Percentiles rank a stretch among this genome's conserved stretches.
phyloP scores from a whole-genome alignment of 2,113 vertebrate species.

The Elephantulus edwardii region DNA sequence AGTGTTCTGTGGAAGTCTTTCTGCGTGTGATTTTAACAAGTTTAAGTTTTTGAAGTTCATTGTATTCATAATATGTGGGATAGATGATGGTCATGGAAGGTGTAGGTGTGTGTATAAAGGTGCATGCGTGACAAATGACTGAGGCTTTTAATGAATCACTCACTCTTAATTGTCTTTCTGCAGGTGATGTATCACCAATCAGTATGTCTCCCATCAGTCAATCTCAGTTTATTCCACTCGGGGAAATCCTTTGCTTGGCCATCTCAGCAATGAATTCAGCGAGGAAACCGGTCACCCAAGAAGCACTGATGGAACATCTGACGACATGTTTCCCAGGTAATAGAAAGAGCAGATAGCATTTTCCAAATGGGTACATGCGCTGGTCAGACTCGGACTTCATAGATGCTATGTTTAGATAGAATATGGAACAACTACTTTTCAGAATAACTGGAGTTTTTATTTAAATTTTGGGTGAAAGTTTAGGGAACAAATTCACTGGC shows the following conservation, averaged over 20 bases:
- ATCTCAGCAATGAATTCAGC: constrained; percentile 99
- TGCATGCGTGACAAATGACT: neutral
- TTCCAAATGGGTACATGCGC: neutral
- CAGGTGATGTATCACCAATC: constrained; percentile 99
- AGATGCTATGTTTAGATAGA: neutral
- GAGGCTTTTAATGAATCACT: neutral
- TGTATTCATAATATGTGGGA: neutral
- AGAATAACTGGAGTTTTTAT: too few relatives aligned
- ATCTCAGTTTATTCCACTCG: constrained; percentile 98
- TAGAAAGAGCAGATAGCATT: neutral
- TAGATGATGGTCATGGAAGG: neutral
- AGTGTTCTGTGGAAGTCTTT: neutral
- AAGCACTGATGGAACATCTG: constrained; percentile 97
- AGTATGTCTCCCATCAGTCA: constrained; percentile 99
- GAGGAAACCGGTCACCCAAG: constrained; percentile 97
- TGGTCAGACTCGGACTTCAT: neutral
- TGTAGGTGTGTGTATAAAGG: rapidly evolving
- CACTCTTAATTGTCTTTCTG: constrained; percentile 73
- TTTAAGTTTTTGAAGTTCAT: neutral
- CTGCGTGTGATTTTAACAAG: neutral
- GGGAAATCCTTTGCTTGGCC: constrained; percentile 98
- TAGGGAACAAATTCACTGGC: too few relatives aligned
- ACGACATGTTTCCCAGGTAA: constrained; percentile 99
- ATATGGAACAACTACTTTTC: neutral
- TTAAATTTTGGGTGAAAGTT: too few relatives aligned